Evolutionary conservation across 2,888 invertebrate species (phyloP).

Genomic region (Hipparchia sbordonii): DNA sequence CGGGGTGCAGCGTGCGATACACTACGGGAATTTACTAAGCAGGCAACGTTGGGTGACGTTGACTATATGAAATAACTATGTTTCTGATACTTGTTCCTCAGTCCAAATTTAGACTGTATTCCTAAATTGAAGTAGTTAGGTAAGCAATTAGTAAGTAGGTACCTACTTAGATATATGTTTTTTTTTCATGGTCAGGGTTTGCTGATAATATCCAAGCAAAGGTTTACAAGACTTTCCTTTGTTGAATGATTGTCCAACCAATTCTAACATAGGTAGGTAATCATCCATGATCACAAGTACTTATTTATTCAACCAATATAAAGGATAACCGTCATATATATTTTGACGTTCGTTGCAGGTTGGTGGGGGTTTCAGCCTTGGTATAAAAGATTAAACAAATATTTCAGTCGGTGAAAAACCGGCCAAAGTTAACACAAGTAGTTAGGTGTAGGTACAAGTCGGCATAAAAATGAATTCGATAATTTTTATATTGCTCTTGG

Average conservation of each 20-base stretch:
- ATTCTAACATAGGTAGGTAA: conserved; percentile 5
- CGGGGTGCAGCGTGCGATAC: too few relatives aligned
- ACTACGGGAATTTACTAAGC: too few relatives aligned
- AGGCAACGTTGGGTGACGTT: too few relatives aligned
- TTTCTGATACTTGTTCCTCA: too few relatives aligned
- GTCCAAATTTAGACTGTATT: too few relatives aligned
- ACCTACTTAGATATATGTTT: too few relatives aligned
- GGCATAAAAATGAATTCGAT: conserved; percentile 35
- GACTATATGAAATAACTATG: too few relatives aligned
- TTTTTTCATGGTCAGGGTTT: too few relatives aligned
- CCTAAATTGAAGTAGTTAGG: too few relatives aligned
- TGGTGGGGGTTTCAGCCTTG: conserved; percentile 33
- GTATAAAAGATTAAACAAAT: conserved; percentile 26
- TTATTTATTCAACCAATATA: conserved; percentile 50
- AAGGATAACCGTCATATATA: conserved; percentile 29
- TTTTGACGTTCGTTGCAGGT: conserved; percentile 20
- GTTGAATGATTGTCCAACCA: conserved; percentile 1
- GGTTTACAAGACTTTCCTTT: neutral
- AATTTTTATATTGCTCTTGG: conserved; percentile 47
- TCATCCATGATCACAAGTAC: conserved; percentile 30
- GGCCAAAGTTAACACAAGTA: neutral
- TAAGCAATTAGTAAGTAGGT: too few relatives aligned
- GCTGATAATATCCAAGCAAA: neutral
- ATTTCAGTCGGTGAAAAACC: neutral
- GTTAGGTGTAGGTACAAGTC: neutral